Conservation (phyloP, 53 echinoderm and acorn worm genomes). For the Echinometra lucunter region DNA sequence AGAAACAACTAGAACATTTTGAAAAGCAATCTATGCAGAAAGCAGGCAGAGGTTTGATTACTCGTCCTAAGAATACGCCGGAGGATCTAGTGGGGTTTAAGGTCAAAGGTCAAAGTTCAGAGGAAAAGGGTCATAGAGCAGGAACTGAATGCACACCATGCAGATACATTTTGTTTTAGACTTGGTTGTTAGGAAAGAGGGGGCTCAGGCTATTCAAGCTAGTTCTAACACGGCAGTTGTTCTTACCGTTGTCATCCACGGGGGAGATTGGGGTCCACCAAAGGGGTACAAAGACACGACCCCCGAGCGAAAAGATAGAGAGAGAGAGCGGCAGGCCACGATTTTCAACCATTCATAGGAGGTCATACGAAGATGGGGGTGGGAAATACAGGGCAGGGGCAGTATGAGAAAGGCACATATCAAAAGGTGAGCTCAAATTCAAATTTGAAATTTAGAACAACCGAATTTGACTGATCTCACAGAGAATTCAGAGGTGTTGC, state of each 20-base stretch:
- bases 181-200: background rate
- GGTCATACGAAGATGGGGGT: background rate
- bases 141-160: constrained; percentile 18
- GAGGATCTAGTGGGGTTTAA: background rate
- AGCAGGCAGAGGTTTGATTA: background rate
- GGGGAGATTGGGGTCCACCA: constrained; percentile 25
- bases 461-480: background rate
- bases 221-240: constrained; percentile 18
- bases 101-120: constrained; percentile 45
- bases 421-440: background rate
- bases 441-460: background rate
- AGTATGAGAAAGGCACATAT: constrained; percentile 12
- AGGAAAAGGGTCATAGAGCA: constrained; percentile 40
- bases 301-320: constrained; percentile 22
- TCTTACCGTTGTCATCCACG: constrained; percentile 44
- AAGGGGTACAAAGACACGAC: constrained; percentile 17
- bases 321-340: constrained; percentile 9
- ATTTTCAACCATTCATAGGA: background rate
- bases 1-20: background rate
- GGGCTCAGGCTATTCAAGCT: constrained; percentile 23
- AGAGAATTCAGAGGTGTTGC: background rate
- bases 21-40: background rate
- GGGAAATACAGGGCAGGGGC: constrained; percentile 21
- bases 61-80: background rate
- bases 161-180: background rate